Percentiles rank a stretch among this genome's conserved stretches.
Evolutionary conservation across 1,140 invertebrate genomes (phyloP).

Genomic region (Pseudomyrmex cubaensis): DNA sequence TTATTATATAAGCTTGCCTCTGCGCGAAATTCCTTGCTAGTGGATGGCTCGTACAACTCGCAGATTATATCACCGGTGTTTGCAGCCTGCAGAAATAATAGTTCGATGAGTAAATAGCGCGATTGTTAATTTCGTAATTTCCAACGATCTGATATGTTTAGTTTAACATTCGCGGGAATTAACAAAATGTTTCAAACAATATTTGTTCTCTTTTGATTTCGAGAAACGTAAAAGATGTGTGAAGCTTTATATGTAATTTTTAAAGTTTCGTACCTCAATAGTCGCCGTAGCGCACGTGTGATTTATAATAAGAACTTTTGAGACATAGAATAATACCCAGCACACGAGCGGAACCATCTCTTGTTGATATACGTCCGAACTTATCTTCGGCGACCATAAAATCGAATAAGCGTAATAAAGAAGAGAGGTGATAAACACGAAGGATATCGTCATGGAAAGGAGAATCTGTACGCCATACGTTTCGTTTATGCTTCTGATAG

Average conservation of each 20-base stretch:
- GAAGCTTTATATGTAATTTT: not conserved
- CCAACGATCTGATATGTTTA: not conserved
- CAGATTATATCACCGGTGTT: slow-evolving; percentile 72
- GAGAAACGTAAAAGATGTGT: not conserved
- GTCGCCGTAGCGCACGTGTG: slow-evolving; percentile 55
- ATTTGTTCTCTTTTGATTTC: not conserved
- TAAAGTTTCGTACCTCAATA: slow-evolving; percentile 49
- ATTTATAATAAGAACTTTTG: slow-evolving; percentile 58
- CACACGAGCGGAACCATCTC: slow-evolving; percentile 18
- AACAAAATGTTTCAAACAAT: not conserved
- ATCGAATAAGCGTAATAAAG: slow-evolving; percentile 65
- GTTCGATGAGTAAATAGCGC: not conserved
- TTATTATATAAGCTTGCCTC: slow-evolving; percentile 56
- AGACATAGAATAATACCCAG: slow-evolving; percentile 51
- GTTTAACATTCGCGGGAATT: not conserved
- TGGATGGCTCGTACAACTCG: slow-evolving; percentile 70
- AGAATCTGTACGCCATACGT: slow-evolving; percentile 71
- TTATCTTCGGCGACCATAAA: not conserved
- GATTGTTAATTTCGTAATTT: not conserved
- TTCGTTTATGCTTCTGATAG: slow-evolving; percentile 60
- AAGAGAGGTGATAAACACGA: slow-evolving; percentile 65
- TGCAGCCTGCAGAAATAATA: slow-evolving; percentile 51
- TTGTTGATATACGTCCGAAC: rapidly evolving
- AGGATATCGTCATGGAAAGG: slow-evolving; percentile 61
- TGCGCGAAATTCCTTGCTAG: slow-evolving; percentile 62